A percentile compares a stretch with the other conserved stretches of the same genome.
Conservation (phyloP, 2,113 vertebrate species). For the Galbula dea region DNA sequence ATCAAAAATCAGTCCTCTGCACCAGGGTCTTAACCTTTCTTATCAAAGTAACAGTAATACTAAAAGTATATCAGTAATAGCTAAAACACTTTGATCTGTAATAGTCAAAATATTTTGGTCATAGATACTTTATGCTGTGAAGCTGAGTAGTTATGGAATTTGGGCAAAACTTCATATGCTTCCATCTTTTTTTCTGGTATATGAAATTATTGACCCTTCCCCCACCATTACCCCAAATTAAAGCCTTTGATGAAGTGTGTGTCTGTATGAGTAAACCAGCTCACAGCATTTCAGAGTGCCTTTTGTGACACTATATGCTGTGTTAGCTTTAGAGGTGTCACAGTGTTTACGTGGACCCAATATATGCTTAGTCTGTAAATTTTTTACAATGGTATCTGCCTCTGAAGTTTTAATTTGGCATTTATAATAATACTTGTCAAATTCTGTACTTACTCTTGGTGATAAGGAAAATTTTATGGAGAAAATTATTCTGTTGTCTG, state of each 20-base stretch:
- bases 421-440: neutral
- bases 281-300: neutral
- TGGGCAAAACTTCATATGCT: neutral
- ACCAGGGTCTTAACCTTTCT: neutral
- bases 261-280: neutral
- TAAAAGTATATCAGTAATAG: neutral
- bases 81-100: neutral
- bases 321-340: neutral
- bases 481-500: neutral
- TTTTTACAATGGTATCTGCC: neutral
- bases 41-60: neutral
- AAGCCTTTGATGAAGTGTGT: neutral
- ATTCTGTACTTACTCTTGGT: neutral
- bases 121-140: neutral
- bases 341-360: neutral
- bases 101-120: neutral
- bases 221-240: neutral
- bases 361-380: neutral
- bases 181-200: neutral
- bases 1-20: neutral
- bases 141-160: neutral
- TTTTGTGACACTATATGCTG: neutral
- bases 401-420: neutral
- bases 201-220: neutral
- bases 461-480: neutral